Conservation (phyloP, 1,140 invertebrate species). For the Atta colombica region DNA sequence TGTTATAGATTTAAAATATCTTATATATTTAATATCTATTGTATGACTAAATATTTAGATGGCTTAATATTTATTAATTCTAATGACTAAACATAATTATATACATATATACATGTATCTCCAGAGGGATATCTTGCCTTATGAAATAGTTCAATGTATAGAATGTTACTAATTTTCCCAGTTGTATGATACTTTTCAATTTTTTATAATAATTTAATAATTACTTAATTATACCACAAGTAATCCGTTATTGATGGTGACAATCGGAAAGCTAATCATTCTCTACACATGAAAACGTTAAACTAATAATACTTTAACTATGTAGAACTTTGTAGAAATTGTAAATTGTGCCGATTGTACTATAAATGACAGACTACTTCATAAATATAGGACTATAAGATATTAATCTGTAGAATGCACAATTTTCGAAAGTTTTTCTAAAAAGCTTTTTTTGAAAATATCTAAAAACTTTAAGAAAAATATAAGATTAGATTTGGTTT, state of each 20-base stretch:
- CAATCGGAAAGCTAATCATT: neutral
- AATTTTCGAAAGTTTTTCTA: conserved; percentile 7
- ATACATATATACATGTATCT: neutral
- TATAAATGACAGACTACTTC: conserved; percentile 22
- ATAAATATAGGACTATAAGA: neutral
- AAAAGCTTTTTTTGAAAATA: too few species aligned
- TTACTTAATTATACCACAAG: conserved; percentile 10
- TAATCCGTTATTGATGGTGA: conserved; percentile 18
- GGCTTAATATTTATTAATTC: neutral
- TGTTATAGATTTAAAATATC: conserved; percentile 3
- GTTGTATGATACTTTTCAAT: neutral
- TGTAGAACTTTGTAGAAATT: neutral
- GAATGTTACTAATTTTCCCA: neutral
- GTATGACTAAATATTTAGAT: conserved; percentile 10
- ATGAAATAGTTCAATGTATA: neutral
- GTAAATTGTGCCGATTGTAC: neutral
- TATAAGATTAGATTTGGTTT: neutral
- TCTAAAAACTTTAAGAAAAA: neutral
- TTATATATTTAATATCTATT: conserved; percentile 5
- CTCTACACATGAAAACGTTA: neutral
- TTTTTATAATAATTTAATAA: conserved; percentile 31
- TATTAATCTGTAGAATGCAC: neutral
- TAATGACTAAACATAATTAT: neutral
- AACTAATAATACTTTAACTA: neutral
- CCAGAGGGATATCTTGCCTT: neutral